A percentile compares a stretch with the other conserved stretches of the same genome.
Evolutionary conservation across 2,888 invertebrate species (phyloP).

Genomic region (Mesoligia furuncula): DNA sequence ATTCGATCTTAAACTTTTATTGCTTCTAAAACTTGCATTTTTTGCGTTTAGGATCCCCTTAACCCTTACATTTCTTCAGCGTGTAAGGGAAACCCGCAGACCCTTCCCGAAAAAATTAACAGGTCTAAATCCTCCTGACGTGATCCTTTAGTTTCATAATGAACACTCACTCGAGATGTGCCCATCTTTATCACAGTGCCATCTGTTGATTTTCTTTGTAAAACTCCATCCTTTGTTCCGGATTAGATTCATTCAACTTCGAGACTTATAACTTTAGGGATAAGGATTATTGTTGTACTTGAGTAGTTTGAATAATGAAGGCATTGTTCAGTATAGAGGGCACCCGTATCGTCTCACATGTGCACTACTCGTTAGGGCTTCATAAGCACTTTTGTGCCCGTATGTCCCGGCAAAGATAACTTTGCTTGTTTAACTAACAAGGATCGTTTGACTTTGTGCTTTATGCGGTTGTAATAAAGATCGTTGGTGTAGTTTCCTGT

Average conservation of each 20-base stretch:
- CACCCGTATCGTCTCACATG: conserved; percentile 81
- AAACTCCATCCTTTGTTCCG: conserved; percentile 74
- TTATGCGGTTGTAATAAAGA: conserved; percentile 55
- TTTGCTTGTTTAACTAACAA: conserved; percentile 52
- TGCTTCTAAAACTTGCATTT: no score
- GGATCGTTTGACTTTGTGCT: conserved; percentile 57
- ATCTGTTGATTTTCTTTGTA: conserved; percentile 87
- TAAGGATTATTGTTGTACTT: conserved; percentile 75
- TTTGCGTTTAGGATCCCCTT: background rate
- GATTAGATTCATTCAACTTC: conserved; percentile 68
- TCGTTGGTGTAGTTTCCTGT: conserved; percentile 36
- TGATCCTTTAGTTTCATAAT: conserved; percentile 82
- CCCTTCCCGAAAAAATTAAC: conserved; percentile 69
- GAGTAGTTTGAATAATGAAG: conserved; percentile 74
- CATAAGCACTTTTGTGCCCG: conserved; percentile 78
- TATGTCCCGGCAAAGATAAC: conserved; percentile 69
- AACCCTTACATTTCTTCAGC: conserved; percentile 51
- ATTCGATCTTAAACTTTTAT: no score
- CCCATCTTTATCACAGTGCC: conserved; percentile 80
- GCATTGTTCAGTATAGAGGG: conserved; percentile 78
- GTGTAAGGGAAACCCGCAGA: conserved; percentile 52
- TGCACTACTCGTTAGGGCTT: conserved; percentile 77
- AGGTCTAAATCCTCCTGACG: conserved; percentile 51
- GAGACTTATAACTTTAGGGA: conserved; percentile 70
- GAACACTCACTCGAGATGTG: conserved; percentile 76